phyloP scores from a whole-genome alignment of 1,140 invertebrate species.

The Drosophila carrolli region DNA sequence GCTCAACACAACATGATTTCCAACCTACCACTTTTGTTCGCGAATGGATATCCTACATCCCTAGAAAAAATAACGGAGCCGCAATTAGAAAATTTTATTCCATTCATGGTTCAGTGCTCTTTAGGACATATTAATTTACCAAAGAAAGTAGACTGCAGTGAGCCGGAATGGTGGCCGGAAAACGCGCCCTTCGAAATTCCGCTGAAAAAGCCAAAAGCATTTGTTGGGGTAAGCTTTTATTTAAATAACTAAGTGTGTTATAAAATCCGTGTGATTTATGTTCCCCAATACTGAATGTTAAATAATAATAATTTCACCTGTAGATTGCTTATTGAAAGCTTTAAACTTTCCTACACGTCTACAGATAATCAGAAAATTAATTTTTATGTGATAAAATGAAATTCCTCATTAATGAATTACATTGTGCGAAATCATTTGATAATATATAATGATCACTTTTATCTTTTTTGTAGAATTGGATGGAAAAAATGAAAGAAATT shows the following conservation, averaged over 20 bases:
- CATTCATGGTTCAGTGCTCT: constrained; percentile 91
- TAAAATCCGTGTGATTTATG: too few species aligned
- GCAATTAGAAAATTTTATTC: constrained; percentile 89
- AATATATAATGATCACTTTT: not conserved
- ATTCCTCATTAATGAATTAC: too few species aligned
- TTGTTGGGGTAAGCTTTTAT: constrained; percentile 84
- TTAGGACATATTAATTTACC: constrained; percentile 88
- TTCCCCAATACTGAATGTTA: too few species aligned
- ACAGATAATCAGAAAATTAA: not conserved
- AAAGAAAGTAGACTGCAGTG: constrained; percentile 80
- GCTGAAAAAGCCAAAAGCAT: constrained; percentile 86
- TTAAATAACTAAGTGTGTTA: constrained; percentile 12
- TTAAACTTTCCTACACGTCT: too few species aligned
- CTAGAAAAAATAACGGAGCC: constrained; percentile 87
- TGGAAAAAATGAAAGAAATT: constrained; percentile 87
- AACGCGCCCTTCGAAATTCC: constrained; percentile 88
- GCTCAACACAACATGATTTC: constrained; percentile 83
- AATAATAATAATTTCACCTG: too few species aligned
- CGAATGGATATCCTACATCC: constrained; percentile 89
- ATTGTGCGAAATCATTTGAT: too few species aligned
- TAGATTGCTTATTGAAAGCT: too few species aligned
- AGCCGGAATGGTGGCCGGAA: constrained; percentile 89
- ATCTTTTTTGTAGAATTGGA: constrained; percentile 86
- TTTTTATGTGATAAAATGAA: too few species aligned
- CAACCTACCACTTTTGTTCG: constrained; percentile 89